These are phyloP conservation scores for Mesitornis unicolor DNA, from an alignment of 2,113 vertebrate species.

Conservation along the genomic window DNA sequence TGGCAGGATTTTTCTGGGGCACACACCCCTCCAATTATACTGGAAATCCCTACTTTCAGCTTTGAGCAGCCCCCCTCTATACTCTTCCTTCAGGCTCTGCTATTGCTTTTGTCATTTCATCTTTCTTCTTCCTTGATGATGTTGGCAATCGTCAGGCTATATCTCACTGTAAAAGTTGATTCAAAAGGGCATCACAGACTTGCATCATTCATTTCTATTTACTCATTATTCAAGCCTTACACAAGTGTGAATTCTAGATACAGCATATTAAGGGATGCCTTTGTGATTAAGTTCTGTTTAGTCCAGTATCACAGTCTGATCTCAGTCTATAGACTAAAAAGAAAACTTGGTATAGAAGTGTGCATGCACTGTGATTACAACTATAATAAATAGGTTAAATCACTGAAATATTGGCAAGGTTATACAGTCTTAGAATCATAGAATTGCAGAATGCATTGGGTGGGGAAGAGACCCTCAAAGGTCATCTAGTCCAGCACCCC, in stretches of 20 bases:
- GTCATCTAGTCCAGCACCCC: no score
- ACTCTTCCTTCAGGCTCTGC: not conserved
- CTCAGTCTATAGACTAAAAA: not conserved
- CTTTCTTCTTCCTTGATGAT: not conserved
- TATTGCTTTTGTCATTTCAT: not conserved
- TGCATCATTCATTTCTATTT: not conserved
- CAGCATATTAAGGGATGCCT: not conserved
- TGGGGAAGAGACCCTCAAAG: no score
- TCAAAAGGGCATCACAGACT: not conserved
- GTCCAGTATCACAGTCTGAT: not conserved
- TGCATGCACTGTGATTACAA: not conserved
- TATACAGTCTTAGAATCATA: no score
- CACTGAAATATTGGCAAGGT: no score
- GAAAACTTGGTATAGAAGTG: not conserved
- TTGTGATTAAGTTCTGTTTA: not conserved
- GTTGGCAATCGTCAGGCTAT: not conserved
- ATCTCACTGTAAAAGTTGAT: not conserved
- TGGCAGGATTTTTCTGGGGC: not conserved
- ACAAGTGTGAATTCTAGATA: not conserved
- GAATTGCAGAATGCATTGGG: no score
- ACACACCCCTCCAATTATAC: not conserved
- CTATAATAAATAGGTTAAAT: not conserved
- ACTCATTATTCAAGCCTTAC: not conserved
- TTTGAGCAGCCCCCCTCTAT: fast-evolving
- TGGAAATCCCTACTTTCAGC: not conserved